phyloP scores from a whole-genome alignment of 2,113 vertebrate genomes.

The Menidia beryllina region DNA sequence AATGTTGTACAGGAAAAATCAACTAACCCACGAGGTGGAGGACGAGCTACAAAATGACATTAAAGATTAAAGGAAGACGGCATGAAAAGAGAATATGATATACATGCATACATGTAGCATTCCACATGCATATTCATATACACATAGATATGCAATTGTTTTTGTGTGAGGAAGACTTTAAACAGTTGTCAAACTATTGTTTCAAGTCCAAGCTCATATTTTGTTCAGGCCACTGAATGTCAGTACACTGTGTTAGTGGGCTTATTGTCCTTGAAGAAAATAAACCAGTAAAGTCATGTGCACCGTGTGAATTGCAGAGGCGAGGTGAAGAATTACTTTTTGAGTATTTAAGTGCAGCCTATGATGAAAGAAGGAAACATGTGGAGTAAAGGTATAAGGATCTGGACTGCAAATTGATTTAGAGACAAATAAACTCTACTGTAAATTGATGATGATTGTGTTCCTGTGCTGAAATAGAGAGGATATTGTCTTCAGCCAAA shows the following conservation, averaged over 20 bases:
- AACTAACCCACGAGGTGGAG: background rate
- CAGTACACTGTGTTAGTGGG: background rate
- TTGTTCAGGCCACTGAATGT: background rate
- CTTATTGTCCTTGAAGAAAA: slow-evolving; percentile 16
- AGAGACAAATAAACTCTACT: background rate
- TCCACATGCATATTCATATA: background rate
- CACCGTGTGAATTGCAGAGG: background rate
- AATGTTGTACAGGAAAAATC: slow-evolving; percentile 6
- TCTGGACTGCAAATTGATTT: background rate
- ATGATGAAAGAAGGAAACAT: background rate
- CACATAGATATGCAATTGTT: too few species aligned
- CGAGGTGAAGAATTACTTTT: background rate
- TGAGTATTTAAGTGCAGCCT: background rate
- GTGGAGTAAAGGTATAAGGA: background rate
- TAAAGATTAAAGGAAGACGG: slow-evolving; percentile 22
- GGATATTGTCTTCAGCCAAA: background rate
- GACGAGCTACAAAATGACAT: slow-evolving; percentile 3
- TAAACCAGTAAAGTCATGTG: background rate
- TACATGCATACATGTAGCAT: background rate
- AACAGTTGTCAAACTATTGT: too few species aligned
- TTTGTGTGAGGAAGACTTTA: background rate
- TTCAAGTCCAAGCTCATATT: background rate
- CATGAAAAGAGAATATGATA: background rate
- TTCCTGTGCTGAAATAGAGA: slow-evolving; percentile 15
- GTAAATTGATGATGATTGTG: background rate